Conservation (phyloP, 2,113 vertebrate species). For the Plotosus lineatus region DNA sequence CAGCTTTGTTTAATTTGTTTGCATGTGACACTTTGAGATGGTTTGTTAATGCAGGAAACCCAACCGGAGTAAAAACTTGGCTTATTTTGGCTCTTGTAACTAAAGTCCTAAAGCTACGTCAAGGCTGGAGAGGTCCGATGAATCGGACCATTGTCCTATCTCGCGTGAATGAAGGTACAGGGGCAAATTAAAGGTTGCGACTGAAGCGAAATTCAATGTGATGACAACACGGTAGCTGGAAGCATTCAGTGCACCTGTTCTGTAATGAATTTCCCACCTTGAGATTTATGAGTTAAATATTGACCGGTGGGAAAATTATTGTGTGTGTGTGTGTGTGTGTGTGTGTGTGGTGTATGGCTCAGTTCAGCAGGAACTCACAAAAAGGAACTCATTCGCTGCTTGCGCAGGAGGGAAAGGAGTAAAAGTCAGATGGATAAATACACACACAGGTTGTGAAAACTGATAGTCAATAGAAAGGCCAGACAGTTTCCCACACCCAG, state of each 20-base stretch:
- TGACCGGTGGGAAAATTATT: conserved; percentile 23
- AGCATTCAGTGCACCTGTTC: conserved; percentile 28
- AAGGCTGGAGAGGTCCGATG: conserved; percentile 23
- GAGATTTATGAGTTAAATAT: conserved; percentile 44
- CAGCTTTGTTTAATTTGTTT: background rate
- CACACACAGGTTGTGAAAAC: background rate
- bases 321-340: background rate
- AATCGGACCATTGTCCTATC: conserved; percentile 45
- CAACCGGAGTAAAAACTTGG: background rate
- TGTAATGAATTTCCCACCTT: conserved; percentile 29
- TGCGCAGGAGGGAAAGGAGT: background rate
- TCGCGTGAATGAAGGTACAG: conserved; percentile 5
- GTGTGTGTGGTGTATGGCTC: background rate
- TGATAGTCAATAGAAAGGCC: background rate
- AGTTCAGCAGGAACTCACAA: background rate
- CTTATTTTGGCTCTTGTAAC: background rate
- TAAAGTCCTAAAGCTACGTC: background rate
- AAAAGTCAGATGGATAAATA: conserved; percentile 24
- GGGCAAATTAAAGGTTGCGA: background rate
- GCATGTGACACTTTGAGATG: background rate
- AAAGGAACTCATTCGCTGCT: conserved; percentile 19
- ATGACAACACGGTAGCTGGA: conserved; percentile 25
- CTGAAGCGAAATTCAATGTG: background rate
- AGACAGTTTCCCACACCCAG: conserved; percentile 2
- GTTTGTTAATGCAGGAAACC: background rate